Evolutionary conservation across 2,113 vertebrate genomes (phyloP).

Genomic region (Sardina pilchardus): DNA sequence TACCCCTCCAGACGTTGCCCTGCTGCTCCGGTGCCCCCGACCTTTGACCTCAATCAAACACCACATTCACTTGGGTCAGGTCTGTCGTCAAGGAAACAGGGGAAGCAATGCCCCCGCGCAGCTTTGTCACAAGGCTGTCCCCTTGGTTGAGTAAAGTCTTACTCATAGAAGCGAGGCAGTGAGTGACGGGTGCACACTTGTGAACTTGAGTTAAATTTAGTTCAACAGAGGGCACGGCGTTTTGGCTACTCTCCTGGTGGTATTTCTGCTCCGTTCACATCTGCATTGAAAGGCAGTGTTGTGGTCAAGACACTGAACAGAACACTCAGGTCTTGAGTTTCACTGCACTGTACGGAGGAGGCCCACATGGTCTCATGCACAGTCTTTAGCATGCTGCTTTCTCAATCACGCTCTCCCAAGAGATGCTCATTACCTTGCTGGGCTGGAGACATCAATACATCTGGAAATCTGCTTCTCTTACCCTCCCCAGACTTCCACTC

Average conservation of each 20-base stretch:
- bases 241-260: background rate
- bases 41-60: slow-evolving; percentile 36
- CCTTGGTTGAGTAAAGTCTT: background rate
- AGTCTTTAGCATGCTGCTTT: slow-evolving; percentile 28
- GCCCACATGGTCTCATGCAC: background rate
- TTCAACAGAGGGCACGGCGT: background rate
- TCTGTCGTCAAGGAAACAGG: slow-evolving; percentile 35
- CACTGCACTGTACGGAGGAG: slow-evolving; percentile 24
- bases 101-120: slow-evolving; percentile 23
- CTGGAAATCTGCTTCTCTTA: slow-evolving; percentile 40
- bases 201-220: slow-evolving; percentile 12
- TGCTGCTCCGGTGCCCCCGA: slow-evolving; percentile 27
- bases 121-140: background rate
- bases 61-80: slow-evolving; percentile 29
- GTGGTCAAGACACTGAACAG: slow-evolving; percentile 24
- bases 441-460: slow-evolving; percentile 40
- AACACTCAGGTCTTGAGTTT: slow-evolving; percentile 26
- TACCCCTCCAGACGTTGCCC: slow-evolving; percentile 25
- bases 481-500: background rate
- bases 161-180: background rate
- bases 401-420: slow-evolving; percentile 21
- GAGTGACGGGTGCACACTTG: background rate
- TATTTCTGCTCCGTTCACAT: background rate
- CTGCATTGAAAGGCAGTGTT: background rate
- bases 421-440: slow-evolving; percentile 15